Evolutionary conservation across 2,113 vertebrate species (phyloP).

Genomic region (Peucedramus taeniatus): DNA sequence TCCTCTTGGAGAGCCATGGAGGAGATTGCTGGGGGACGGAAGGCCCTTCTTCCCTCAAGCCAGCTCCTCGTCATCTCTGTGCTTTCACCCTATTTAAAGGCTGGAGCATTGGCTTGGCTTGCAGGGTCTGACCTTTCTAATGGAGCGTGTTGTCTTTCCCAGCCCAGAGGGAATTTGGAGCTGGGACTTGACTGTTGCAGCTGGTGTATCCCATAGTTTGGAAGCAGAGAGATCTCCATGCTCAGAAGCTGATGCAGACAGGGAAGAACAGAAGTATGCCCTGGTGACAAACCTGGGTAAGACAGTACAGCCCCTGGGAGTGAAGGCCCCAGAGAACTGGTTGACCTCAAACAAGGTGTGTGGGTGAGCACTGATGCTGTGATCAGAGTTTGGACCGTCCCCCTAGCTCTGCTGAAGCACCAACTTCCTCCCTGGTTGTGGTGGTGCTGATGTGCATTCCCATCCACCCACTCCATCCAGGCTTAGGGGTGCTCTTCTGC

Average conservation of each 20-base stretch:
- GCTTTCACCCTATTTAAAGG: neutral
- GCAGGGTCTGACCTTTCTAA: neutral
- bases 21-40: neutral
- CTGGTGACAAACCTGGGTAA: neutral
- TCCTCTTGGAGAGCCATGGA: neutral
- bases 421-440: neutral
- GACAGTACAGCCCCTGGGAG: neutral
- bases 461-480: neutral
- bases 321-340: neutral
- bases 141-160: neutral
- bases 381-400: rapidly evolving
- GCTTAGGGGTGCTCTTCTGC: neutral
- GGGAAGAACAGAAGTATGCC: neutral
- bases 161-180: neutral
- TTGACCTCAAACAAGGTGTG: rapidly evolving
- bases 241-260: neutral
- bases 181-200: neutral
- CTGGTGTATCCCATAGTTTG: rapidly evolving
- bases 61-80: rapidly evolving
- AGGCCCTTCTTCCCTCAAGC: neutral
- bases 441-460: rapidly evolving
- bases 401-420: neutral
- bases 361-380: neutral
- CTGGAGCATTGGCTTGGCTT: neutral
- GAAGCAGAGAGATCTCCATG: neutral